Conservation (phyloP, 2,888 invertebrate genomes). For the Rotaria macrura region DNA sequence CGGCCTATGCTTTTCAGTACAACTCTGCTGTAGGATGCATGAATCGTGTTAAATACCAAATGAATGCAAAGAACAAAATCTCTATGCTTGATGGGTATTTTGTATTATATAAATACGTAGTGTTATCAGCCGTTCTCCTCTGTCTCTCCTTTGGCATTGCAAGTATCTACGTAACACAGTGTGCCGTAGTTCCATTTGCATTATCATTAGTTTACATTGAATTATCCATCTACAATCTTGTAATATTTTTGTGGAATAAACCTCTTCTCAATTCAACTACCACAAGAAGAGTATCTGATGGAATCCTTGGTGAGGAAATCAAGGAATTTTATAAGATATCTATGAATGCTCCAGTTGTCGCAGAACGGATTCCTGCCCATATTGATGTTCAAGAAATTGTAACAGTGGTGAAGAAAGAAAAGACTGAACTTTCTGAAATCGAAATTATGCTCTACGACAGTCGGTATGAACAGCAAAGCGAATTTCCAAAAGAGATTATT, state of each 20-base stretch:
- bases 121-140: neutral
- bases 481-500: neutral
- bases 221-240: neutral
- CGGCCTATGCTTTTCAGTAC: no score
- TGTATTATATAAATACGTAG: neutral
- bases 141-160: neutral
- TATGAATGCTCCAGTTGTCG: neutral
- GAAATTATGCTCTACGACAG: neutral
- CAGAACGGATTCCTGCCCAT: neutral
- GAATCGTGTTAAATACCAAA: no score
- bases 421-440: neutral
- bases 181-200: neutral
- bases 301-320: neutral
- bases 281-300: neutral
- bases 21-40: no score
- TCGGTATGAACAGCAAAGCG: neutral
- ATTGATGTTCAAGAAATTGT: neutral
- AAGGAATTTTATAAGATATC: neutral
- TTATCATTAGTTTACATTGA: neutral
- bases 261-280: neutral
- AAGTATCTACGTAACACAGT: neutral
- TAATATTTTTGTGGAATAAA: neutral
- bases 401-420: neutral
- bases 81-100: neutral
- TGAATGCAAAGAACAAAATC: no score